Percentiles rank a stretch among this genome's conserved stretches.
phyloP scores from a whole-genome alignment of 1,140 invertebrate species.

The Periplaneta americana region DNA sequence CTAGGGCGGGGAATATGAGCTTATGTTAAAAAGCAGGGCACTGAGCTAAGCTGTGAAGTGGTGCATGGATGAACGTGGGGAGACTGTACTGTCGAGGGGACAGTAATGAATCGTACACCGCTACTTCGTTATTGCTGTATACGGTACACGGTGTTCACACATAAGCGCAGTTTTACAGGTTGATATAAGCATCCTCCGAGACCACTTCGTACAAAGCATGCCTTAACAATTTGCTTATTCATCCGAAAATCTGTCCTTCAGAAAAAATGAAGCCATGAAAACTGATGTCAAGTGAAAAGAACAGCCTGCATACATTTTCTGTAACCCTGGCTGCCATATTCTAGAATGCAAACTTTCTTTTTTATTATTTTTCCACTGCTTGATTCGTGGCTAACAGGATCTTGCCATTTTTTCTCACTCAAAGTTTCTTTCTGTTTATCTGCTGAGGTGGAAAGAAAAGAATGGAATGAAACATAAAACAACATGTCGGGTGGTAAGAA shows the following conservation, averaged over 20 bases:
- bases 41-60: too few relatives aligned
- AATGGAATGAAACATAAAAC: conserved; percentile 18
- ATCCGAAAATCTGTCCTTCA: neutral
- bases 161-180: neutral
- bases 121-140: too few relatives aligned
- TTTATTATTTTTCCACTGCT: neutral
- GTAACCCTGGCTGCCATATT: neutral
- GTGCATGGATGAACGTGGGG: neutral
- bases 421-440: conserved; percentile 15
- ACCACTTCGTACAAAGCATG: neutral
- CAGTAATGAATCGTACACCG: neutral
- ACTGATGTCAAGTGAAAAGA: conserved; percentile 6
- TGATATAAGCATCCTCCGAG: neutral
- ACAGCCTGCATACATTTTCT: conserved; percentile 9
- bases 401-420: conserved; percentile 9
- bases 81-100: too few relatives aligned
- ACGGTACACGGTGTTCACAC: neutral
- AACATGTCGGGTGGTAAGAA: conserved; percentile 4
- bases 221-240: neutral
- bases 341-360: neutral
- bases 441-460: conserved; percentile 14
- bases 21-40: too few relatives aligned
- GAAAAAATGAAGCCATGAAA: neutral
- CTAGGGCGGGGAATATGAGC: too few relatives aligned
- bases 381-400: conserved; percentile 12